Conservation (phyloP, 2,113 vertebrate species). For the Urocolius indicus region DNA sequence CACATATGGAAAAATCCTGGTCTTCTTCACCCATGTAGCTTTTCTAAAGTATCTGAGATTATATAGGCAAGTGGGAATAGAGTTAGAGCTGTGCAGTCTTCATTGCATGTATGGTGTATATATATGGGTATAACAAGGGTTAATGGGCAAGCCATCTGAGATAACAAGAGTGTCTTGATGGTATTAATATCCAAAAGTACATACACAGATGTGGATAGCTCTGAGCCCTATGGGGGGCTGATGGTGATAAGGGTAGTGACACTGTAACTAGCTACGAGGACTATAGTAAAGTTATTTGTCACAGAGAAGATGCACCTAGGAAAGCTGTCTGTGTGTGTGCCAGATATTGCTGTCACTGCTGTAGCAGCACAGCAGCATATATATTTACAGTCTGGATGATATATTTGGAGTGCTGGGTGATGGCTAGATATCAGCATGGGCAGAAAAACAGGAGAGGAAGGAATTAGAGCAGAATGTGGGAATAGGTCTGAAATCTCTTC, state of each 20-base stretch:
- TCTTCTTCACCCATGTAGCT: neutral
- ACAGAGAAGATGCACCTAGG: neutral
- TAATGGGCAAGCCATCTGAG: neutral
- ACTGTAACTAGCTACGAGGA: neutral
- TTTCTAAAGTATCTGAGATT: neutral
- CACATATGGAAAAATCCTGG: neutral
- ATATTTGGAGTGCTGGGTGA: neutral
- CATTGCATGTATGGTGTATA: neutral
- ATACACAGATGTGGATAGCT: neutral
- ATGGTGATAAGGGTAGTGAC: neutral
- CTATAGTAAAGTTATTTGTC: neutral
- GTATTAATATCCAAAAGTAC: neutral
- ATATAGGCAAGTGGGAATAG: neutral
- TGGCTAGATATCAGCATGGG: neutral
- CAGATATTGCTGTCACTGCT: neutral
- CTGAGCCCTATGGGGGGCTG: neutral
- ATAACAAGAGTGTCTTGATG: neutral
- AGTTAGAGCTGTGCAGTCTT: neutral
- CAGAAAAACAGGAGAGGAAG: neutral
- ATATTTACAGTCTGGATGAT: neutral
- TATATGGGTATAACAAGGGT: neutral
- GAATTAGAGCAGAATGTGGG: neutral
- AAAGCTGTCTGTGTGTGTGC: neutral
- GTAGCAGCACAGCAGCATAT: neutral
- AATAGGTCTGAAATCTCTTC: neutral